Evolutionary conservation across 2,888 invertebrate species (phyloP), one percentile per base, ranked within the genome.

Genomic region (Geophilus truncorum): DNA sequence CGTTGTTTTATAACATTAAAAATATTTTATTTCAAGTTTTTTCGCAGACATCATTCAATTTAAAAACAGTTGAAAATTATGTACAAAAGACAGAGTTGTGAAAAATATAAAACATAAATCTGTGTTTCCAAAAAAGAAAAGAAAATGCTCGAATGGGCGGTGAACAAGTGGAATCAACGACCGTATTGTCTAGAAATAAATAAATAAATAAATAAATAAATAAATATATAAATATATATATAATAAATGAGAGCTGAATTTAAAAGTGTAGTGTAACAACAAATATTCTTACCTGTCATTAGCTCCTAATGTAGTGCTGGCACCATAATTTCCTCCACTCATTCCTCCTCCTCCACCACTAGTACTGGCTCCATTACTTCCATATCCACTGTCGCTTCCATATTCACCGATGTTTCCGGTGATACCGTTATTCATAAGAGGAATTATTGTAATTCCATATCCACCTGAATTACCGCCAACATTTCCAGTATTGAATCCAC

Each of bases 361-460:
- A 15, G 32, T 34, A 77, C 32, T 18, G 1, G 1, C 32, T 77
- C 77, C 77, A 21, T 77, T 32, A 18, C 30, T 12, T 34, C 77
- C 77, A 21, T 75, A 75, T 12, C 18, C 23, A 4, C 75, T 23
- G 6, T 34, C 30, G 30, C 32, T n/a, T 32, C 77, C 77, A 30
- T 76, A 76, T n/a, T 28, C 76, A 2, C 76, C 28, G n/a, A 15
- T n/a, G 15, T n/a, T 32, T 76, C 28, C 76, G 10, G 12, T 25
- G 28, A 32, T 36, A 10, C 30, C 77, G 32, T 77, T 62, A 25
- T 15, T 62, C 15, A 25, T 15, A 23, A 62, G 62, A 6, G 62
- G 62, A 62, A 62, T 62, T 25, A 62, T 62, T 25, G 62, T 62
- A 62, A 77, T 77, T 9, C 77, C 77, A 30, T 77, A 77, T 30